Evolutionary conservation across 2,888 invertebrate species (phyloP).

Genomic region (Himalopsyche japonica): DNA sequence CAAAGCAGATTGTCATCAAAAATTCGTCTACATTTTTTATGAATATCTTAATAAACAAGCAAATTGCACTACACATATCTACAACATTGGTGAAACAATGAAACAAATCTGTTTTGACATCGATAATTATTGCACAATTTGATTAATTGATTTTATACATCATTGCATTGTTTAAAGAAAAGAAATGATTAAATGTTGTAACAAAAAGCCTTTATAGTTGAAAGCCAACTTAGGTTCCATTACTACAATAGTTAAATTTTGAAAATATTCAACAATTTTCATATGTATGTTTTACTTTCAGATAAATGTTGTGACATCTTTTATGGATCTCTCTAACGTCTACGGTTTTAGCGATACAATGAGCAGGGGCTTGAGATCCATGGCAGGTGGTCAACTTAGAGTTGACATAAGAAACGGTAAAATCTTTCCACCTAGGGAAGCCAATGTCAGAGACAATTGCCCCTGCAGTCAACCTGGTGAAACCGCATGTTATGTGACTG

Average conservation of each 20-base stretch:
- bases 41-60: no score
- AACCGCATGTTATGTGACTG: constrained; percentile 11
- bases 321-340: constrained; percentile 46
- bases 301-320: constrained; percentile 42
- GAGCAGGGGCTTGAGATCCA: constrained; percentile 41
- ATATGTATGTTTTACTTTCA: not conserved
- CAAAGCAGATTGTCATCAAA: no score
- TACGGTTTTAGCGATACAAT: constrained; percentile 44
- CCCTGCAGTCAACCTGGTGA: not conserved
- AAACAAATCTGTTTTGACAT: no score
- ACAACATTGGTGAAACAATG: no score
- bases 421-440: constrained; percentile 42
- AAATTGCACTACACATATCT: no score
- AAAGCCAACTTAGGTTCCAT: no score
- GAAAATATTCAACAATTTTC: no score
- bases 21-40: no score
- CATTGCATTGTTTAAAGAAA: not conserved
- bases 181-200: not conserved
- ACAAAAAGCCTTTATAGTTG: no score
- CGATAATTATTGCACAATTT: no score
- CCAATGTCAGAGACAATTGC: not conserved
- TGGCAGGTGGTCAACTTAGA: constrained; percentile 43
- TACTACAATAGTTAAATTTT: no score
- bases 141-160: no score
- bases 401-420: constrained; percentile 38